Percentiles rank a stretch among this genome's conserved stretches.
Conservation (phyloP, 2,888 invertebrate genomes). For the Pristionchus entomophagus region DNA sequence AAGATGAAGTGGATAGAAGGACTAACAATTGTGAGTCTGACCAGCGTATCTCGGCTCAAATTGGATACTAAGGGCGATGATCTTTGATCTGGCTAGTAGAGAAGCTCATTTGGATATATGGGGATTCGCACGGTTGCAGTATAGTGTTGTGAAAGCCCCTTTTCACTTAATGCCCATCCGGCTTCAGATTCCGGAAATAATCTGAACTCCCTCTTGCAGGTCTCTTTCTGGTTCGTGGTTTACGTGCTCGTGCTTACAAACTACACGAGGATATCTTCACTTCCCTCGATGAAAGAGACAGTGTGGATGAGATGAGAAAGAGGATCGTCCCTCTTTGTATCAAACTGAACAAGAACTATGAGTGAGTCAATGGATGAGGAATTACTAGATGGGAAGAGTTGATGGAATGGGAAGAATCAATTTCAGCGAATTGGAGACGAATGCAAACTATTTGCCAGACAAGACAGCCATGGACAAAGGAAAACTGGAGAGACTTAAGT, state of each 20-base stretch:
- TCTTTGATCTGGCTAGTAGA: no score
- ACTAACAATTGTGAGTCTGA: constrained; percentile 25
- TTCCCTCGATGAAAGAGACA: constrained; percentile 12
- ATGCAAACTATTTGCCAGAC: background rate
- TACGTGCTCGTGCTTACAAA: constrained; percentile 25
- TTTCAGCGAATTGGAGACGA: constrained; percentile 29
- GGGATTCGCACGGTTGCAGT: no score
- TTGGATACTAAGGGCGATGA: no score
- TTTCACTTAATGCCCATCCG: no score
- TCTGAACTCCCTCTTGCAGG: background rate
- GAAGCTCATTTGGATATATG: no score
- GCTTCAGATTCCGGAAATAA: background rate
- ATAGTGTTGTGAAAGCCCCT: no score
- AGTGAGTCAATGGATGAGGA: background rate
- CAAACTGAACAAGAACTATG: constrained; percentile 39
- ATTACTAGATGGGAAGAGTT: background rate
- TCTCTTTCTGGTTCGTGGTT: constrained; percentile 33
- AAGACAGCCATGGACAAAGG: constrained; percentile 9
- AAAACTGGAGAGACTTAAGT: constrained; percentile 39
- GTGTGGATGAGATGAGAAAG: background rate
- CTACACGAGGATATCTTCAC: constrained; percentile 42
- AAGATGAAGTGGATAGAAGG: background rate
- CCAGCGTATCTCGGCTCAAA: no score
- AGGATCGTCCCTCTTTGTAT: background rate
- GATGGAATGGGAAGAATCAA: no score